A percentile compares a stretch with the other conserved stretches of the same genome.
Evolutionary conservation across 2,797 vertebrate species (phyloP).

Genomic region (Hypotaenidia philippensis): DNA sequence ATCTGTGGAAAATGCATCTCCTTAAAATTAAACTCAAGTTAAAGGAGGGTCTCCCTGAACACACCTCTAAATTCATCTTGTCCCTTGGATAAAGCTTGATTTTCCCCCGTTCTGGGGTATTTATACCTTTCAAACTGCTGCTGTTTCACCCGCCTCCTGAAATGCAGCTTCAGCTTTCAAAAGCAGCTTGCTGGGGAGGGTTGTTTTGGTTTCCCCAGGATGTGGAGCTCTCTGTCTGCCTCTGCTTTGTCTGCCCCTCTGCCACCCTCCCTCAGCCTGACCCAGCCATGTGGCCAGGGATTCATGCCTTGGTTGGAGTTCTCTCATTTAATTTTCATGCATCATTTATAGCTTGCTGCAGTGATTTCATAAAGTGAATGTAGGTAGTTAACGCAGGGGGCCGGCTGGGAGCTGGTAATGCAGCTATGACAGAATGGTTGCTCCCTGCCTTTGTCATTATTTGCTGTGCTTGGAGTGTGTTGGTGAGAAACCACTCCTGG

Average conservation of each 20-base stretch:
- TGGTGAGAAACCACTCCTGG: constrained; percentile 23
- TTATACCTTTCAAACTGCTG: not conserved
- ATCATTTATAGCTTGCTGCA: constrained; percentile 68
- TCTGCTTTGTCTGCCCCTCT: constrained; percentile 52
- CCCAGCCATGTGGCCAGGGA: constrained; percentile 31
- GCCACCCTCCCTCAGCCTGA: not conserved
- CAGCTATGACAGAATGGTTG: constrained; percentile 52
- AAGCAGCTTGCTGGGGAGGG: not conserved
- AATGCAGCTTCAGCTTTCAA: not conserved
- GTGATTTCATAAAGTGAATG: constrained; percentile 62
- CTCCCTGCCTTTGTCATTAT: constrained; percentile 67
- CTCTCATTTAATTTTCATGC: constrained; percentile 76
- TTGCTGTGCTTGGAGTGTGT: constrained; percentile 11
- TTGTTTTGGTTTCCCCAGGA: constrained; percentile 9
- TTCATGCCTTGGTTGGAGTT: constrained; percentile 64
- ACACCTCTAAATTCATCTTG: not conserved
- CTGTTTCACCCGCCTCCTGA: not conserved
- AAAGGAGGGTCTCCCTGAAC: not conserved
- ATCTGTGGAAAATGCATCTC: not conserved
- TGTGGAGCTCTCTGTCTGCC: not conserved
- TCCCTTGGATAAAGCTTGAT: not conserved
- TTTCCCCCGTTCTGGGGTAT: not conserved
- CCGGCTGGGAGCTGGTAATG: not conserved
- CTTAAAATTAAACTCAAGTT: not conserved
- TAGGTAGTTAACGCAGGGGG: constrained; percentile 18